phyloP scores from a whole-genome alignment of 2,113 vertebrate species.

The Sprattus sprattus region DNA sequence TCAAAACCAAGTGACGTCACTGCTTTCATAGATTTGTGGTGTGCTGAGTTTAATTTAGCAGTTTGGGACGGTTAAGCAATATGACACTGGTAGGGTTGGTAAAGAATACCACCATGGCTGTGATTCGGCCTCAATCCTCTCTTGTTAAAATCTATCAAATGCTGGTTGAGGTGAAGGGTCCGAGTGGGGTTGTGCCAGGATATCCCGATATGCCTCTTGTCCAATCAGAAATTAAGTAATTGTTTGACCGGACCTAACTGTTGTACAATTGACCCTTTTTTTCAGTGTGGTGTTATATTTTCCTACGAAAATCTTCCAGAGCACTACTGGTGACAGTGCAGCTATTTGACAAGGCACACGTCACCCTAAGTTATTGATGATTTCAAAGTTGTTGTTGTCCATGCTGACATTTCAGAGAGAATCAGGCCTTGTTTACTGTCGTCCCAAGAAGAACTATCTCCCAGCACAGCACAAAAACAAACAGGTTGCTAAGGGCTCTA shows the following conservation, averaged over 20 bases:
- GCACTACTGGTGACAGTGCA: not conserved
- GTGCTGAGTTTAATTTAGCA: not conserved
- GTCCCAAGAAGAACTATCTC: not conserved
- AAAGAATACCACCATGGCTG: too few relatives aligned
- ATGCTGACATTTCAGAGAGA: not conserved
- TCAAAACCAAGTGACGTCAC: not conserved
- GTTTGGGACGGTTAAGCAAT: not conserved
- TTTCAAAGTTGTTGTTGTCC: not conserved
- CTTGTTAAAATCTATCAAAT: too few relatives aligned
- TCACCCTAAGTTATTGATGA: not conserved
- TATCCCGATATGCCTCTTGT: too few relatives aligned
- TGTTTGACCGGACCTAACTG: too few relatives aligned
- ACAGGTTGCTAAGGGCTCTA: slow-evolving; percentile 1
- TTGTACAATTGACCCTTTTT: too few relatives aligned
- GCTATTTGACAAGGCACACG: not conserved
- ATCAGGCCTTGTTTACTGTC: not conserved
- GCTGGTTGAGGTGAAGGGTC: too few relatives aligned
- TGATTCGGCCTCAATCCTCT: too few relatives aligned
- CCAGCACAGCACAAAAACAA: slow-evolving; percentile 14
- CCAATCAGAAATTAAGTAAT: too few relatives aligned
- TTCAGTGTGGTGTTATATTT: not conserved
- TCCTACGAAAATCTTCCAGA: not conserved
- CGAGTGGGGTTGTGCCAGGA: too few relatives aligned
- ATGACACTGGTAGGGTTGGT: too few relatives aligned
- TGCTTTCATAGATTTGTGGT: not conserved